Evolutionary conservation across 2,797 vertebrate species (phyloP).

Genomic region (Urosaurus nigricauda): DNA sequence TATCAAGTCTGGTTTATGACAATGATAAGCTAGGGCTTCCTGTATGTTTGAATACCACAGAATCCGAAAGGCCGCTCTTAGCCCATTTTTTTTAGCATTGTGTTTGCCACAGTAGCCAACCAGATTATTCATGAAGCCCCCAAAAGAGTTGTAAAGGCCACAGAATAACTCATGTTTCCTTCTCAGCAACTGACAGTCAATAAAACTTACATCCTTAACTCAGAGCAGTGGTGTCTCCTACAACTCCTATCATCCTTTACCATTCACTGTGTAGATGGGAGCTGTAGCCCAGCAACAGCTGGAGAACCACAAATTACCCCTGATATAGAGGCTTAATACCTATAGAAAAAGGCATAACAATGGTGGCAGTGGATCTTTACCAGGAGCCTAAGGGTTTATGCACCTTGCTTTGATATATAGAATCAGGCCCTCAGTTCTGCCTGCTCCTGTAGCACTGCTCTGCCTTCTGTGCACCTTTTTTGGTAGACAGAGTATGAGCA

Average conservation of each 20-base stretch:
- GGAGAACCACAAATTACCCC: background rate
- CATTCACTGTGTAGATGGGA: background rate
- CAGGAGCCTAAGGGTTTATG: background rate
- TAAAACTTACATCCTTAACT: background rate
- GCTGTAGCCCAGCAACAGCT: background rate
- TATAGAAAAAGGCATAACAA: background rate
- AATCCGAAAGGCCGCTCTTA: too few relatives aligned
- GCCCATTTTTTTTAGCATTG: background rate
- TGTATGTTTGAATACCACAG: too few relatives aligned
- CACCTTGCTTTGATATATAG: background rate
- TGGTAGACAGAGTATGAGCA: background rate
- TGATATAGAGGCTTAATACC: background rate
- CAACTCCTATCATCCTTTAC: background rate
- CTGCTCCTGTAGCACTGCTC: background rate
- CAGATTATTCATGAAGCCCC: background rate
- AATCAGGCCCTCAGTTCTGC: background rate
- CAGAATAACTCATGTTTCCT: background rate
- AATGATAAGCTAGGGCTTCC: too few relatives aligned
- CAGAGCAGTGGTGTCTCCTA: background rate
- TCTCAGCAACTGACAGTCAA: background rate
- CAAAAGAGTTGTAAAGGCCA: background rate
- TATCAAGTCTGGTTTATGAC: too few relatives aligned
- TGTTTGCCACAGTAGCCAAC: background rate
- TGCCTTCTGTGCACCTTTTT: background rate
- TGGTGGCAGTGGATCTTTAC: background rate